phyloP scores from a whole-genome alignment of 2,888 invertebrate genomes.

The Dicyrtoma fusca region DNA sequence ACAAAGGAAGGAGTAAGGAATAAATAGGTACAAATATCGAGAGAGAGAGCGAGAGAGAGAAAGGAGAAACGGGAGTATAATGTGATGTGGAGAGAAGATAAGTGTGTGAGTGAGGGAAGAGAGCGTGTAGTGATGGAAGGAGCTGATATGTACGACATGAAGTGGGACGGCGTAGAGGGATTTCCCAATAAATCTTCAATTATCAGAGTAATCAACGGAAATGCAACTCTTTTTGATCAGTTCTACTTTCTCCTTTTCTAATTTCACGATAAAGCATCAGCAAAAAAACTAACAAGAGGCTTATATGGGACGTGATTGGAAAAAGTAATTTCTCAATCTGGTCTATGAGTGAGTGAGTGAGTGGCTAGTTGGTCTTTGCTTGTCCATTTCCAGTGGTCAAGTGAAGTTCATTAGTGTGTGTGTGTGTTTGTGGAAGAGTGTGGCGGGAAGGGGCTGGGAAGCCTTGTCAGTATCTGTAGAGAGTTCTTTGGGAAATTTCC shows the following conservation, averaged over 20 bases:
- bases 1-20: too few species aligned
- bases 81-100: neutral
- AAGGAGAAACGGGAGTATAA: conserved; percentile 23
- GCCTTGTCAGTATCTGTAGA: too few species aligned
- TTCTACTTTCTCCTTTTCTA: conserved; percentile 44
- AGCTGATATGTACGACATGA: conserved; percentile 21
- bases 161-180: conserved; percentile 43
- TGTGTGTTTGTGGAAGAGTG: neutral
- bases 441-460: neutral
- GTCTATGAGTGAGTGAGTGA: conserved; percentile 1
- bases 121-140: neutral
- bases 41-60: neutral
- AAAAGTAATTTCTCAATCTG: conserved; percentile 50
- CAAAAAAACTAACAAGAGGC: conserved; percentile 47
- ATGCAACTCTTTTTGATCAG: conserved; percentile 49
- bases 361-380: conserved; percentile 14
- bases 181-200: conserved; percentile 57
- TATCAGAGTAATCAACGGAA: conserved; percentile 57
- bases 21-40: too few species aligned
- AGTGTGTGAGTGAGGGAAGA: conserved; percentile 6
- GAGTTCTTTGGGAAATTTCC: too few species aligned
- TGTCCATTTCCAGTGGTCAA: conserved; percentile 20
- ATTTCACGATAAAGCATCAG: conserved; percentile 51
- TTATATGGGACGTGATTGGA: conserved; percentile 52
- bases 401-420: conserved; percentile 4